Conservation (phyloP, 1,140 invertebrate species). For the Philotrypesis tridentata region DNA sequence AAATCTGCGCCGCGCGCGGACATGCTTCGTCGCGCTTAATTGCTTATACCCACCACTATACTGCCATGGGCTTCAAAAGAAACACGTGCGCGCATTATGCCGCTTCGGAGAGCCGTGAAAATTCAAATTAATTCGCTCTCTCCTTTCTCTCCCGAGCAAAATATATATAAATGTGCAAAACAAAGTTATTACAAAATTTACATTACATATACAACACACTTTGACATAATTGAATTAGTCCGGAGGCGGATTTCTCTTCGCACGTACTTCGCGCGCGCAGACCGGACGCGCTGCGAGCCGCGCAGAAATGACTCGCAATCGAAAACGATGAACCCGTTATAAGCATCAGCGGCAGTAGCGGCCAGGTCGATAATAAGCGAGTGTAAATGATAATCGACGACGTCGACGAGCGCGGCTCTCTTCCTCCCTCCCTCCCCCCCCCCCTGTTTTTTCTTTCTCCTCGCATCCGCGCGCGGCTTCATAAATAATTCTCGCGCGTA, state of each 20-base stretch:
- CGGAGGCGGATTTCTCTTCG: not conserved
- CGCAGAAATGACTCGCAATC: not conserved
- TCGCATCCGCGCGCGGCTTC: slow-evolving; percentile 3
- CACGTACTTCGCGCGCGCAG: not conserved
- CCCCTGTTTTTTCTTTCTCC: slow-evolving; percentile 2
- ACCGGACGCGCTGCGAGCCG: too few species aligned
- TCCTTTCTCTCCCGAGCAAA: not conserved
- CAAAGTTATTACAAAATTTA: not conserved
- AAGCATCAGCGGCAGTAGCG: not conserved
- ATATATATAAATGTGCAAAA: not conserved
- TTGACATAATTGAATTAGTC: slow-evolving; percentile 34
- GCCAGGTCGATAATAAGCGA: slow-evolving; percentile 10
- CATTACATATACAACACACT: not conserved
- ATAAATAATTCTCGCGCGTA: slow-evolving; percentile 44
- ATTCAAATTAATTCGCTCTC: not conserved
- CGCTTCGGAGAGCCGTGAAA: too few species aligned
- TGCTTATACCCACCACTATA: too few species aligned
- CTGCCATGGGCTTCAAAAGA: too few species aligned
- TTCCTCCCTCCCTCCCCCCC: too few species aligned
- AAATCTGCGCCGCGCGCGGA: not conserved
- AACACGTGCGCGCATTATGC: too few species aligned
- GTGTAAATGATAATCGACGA: slow-evolving; percentile 17
- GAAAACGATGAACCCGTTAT: slow-evolving; percentile 40
- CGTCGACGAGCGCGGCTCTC: too few species aligned
- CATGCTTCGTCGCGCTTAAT: not conserved